Evolutionary conservation across 1,140 invertebrate species (phyloP).

Genomic region (Platyscapa corneri): DNA sequence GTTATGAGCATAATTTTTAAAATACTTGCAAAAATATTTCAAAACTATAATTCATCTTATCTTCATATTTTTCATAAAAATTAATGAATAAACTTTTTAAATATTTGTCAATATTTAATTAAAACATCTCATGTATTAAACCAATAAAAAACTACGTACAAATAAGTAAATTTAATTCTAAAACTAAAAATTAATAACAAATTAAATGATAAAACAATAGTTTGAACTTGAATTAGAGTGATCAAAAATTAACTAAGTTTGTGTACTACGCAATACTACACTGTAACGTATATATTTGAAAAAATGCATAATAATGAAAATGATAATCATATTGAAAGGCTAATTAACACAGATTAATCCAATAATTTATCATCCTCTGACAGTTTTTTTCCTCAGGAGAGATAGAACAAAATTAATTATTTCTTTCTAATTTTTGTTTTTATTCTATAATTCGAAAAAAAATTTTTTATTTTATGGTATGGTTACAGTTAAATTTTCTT

Average conservation of each 20-base stretch:
- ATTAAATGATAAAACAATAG: not conserved
- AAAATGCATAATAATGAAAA: slow-evolving; percentile 57
- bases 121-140: too few relatives aligned
- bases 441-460: too few relatives aligned
- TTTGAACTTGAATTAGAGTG: slow-evolving; percentile 37
- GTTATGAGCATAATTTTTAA: too few relatives aligned
- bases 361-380: slow-evolving; percentile 71
- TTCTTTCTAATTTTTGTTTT: slow-evolving; percentile 37
- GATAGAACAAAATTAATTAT: slow-evolving; percentile 18
- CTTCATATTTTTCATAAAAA: too few relatives aligned
- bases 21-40: too few relatives aligned
- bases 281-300: slow-evolving; percentile 58
- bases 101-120: too few relatives aligned
- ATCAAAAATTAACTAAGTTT: slow-evolving; percentile 46
- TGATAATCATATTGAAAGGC: slow-evolving; percentile 66
- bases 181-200: not conserved
- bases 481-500: too few relatives aligned
- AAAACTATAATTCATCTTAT: too few relatives aligned
- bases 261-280: not conserved
- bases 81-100: too few relatives aligned
- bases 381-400: slow-evolving; percentile 56
- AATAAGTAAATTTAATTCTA: too few relatives aligned
- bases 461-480: too few relatives aligned
- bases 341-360: slow-evolving; percentile 72
- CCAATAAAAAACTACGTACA: too few relatives aligned